Percentiles rank a stretch among this genome's conserved stretches.
phyloP scores from a whole-genome alignment of 2,113 vertebrate genomes.

The Cygnus buccinator region DNA sequence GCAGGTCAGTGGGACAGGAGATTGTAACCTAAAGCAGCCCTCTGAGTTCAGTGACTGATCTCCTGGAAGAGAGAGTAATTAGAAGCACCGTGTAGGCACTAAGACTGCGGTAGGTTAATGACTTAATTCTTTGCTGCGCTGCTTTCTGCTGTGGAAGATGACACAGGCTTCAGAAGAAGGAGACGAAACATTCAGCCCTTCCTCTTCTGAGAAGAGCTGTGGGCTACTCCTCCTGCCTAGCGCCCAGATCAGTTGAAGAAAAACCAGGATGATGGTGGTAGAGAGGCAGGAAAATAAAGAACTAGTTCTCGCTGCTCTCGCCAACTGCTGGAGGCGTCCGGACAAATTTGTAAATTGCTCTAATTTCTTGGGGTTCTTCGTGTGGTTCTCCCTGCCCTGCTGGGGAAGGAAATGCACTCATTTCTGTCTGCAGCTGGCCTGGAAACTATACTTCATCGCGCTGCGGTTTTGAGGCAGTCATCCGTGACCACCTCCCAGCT shows the following conservation, averaged over 20 bases:
- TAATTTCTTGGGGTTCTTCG: background rate
- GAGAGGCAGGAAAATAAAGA: background rate
- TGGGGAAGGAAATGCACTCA: background rate
- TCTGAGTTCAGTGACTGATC: background rate
- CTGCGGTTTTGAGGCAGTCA: background rate
- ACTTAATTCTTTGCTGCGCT: background rate
- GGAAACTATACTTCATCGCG: background rate
- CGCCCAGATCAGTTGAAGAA: background rate
- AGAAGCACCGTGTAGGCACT: background rate
- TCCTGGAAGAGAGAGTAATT: background rate
- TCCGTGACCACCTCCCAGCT: background rate
- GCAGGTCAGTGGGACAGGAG: background rate
- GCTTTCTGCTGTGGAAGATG: background rate
- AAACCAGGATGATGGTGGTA: background rate
- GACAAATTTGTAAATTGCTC: background rate
- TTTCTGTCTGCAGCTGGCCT: background rate
- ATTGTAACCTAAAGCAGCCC: background rate
- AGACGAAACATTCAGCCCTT: background rate
- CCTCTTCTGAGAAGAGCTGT: background rate
- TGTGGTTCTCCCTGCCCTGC: background rate
- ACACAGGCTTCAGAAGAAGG: background rate
- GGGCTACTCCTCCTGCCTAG: background rate
- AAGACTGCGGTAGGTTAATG: background rate
- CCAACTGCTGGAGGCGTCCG: background rate
- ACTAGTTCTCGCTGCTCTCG: background rate